Percentiles rank a stretch among this genome's conserved stretches.
Conservation (phyloP, 2,888 invertebrate species). For the Caenorhabditis sp. region DNA sequence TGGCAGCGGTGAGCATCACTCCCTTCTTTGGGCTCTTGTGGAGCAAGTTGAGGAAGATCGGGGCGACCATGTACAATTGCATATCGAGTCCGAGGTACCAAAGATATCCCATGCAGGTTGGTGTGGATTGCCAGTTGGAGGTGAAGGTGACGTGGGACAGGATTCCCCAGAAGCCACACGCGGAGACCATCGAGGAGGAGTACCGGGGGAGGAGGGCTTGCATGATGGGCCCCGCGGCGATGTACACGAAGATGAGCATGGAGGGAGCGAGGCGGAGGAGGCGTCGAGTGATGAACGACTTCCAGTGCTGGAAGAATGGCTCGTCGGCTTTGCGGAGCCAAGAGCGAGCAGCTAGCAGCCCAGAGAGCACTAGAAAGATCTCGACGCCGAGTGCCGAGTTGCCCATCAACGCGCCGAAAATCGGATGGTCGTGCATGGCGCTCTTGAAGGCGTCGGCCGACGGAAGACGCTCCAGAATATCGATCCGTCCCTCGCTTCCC, state of each 20-base stretch:
- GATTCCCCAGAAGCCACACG: conserved; percentile 76
- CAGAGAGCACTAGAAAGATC: conserved; percentile 81
- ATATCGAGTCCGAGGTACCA: conserved; percentile 82
- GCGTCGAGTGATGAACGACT: conserved; percentile 74
- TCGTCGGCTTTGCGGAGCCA: conserved; percentile 77
- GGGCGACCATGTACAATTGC: conserved; percentile 80
- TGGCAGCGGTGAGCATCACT: conserved; percentile 51
- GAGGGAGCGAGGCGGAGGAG: conserved; percentile 79
- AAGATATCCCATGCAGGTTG: conserved; percentile 82
- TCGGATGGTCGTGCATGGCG: conserved; percentile 79
- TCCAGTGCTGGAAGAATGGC: conserved; percentile 75
- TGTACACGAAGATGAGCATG: conserved; percentile 77
- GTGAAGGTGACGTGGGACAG: conserved; percentile 78
- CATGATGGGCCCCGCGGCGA: conserved; percentile 79
- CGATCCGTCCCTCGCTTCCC: conserved; percentile 80
- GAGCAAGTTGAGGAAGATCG: conserved; percentile 78
- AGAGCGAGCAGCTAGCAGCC: conserved; percentile 79
- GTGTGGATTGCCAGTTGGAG: conserved; percentile 79
- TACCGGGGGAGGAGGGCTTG: conserved; percentile 74
- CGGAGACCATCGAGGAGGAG: conserved; percentile 78
- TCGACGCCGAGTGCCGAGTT: conserved; percentile 82
- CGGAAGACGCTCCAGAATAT: conserved; percentile 78
- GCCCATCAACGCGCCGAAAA: conserved; percentile 81
- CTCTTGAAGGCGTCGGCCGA: conserved; percentile 79
- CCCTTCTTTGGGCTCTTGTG: conserved; percentile 63